Conservation (phyloP, 2,113 vertebrate genomes). For the Bufo bufo region DNA sequence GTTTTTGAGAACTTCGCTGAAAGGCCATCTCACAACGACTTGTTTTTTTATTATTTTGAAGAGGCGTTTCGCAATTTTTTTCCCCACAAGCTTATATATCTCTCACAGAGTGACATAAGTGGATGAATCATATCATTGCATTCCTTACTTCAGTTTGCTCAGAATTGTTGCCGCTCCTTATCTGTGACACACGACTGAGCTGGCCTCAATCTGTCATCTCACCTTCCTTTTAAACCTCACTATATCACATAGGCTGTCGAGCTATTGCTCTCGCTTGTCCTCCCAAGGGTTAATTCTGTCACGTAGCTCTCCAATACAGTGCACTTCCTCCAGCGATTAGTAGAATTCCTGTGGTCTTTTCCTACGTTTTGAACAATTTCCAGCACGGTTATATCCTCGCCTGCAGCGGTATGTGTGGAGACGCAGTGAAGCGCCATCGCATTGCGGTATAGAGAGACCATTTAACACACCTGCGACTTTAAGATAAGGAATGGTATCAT, state of each 20-base stretch:
- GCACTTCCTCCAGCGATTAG: neutral
- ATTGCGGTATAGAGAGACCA: neutral
- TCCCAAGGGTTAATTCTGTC: slow-evolving; percentile 2
- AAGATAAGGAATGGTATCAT: neutral
- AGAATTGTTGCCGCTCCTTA: neutral
- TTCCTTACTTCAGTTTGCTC: neutral
- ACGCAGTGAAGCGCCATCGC: neutral
- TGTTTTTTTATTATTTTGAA: too few species aligned
- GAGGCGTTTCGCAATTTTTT: too few species aligned
- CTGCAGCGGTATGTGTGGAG: neutral
- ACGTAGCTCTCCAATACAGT: neutral
- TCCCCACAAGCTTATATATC: too few species aligned
- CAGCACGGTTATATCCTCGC: neutral
- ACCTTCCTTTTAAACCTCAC: neutral
- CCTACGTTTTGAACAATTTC: neutral
- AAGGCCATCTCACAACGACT: too few species aligned
- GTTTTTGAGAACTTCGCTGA: too few species aligned
- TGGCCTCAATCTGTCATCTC: slow-evolving; percentile 34
- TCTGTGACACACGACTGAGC: slow-evolving; percentile 3
- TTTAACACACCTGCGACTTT: neutral
- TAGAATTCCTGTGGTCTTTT: neutral
- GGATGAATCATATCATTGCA: slow-evolving; percentile 4
- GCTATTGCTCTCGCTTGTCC: neutral
- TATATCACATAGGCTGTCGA: neutral
- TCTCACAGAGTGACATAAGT: neutral